Evolutionary conservation across 2,797 vertebrate genomes (phyloP).

Genomic region (Ptychobarbus kaznakovi): DNA sequence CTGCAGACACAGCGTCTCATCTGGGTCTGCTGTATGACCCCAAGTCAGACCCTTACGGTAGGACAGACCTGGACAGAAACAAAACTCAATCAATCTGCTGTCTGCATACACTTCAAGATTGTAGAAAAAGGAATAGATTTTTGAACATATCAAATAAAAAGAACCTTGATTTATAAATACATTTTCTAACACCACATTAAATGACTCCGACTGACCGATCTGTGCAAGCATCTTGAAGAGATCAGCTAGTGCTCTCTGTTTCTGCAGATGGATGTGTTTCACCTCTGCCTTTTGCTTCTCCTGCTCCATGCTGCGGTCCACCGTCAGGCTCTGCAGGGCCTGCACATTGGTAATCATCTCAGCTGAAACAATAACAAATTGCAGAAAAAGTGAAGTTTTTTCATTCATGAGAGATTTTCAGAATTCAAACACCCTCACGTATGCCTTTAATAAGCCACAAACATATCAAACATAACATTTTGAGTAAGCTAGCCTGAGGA

Average conservation of each 20-base stretch:
- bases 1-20: slow-evolving; percentile 81
- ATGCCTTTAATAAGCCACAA: background rate
- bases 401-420: background rate
- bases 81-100: background rate
- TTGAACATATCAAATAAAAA: background rate
- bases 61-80: slow-evolving; percentile 84
- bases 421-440: background rate
- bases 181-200: background rate
- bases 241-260: slow-evolving; percentile 92
- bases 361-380: slow-evolving; percentile 70
- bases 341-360: slow-evolving; percentile 84
- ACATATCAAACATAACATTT: background rate
- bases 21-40: slow-evolving; percentile 78
- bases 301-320: slow-evolving; percentile 84
- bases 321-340: slow-evolving; percentile 84
- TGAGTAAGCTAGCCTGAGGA: background rate
- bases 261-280: slow-evolving; percentile 95
- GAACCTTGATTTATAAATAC: background rate
- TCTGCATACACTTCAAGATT: background rate
- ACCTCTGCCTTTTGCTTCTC: slow-evolving; percentile 90
- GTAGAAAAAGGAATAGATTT: background rate
- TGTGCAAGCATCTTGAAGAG: slow-evolving; percentile 93
- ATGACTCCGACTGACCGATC: slow-evolving; percentile 78
- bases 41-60: slow-evolving; percentile 92
- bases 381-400: background rate